Evolutionary conservation across 2,888 invertebrate genomes (phyloP).

Genomic region (Axea sp.): DNA sequence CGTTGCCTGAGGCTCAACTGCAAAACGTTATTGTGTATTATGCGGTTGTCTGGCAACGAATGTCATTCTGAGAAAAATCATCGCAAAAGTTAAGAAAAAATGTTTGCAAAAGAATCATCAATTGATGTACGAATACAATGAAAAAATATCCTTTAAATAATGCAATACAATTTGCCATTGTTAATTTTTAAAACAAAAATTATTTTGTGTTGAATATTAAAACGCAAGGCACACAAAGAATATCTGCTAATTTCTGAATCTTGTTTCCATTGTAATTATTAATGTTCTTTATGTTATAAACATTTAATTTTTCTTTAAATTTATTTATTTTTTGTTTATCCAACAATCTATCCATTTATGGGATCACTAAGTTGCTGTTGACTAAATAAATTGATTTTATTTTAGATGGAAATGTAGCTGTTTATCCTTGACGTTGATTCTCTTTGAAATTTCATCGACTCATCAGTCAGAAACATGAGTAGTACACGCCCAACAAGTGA

Average conservation of each 20-base stretch:
- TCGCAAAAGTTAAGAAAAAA: constrained; percentile 1
- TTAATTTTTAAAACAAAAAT: too few relatives aligned
- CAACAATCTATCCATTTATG: constrained; percentile 10
- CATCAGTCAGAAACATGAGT: constrained; percentile 51
- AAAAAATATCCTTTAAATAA: too few relatives aligned
- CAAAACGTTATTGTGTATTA: constrained; percentile 25
- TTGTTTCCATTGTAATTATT: too few relatives aligned
- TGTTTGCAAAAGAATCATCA: too few relatives aligned
- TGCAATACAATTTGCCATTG: too few relatives aligned
- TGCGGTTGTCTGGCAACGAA: constrained; percentile 19
- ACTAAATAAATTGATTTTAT: constrained; percentile 32
- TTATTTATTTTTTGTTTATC: constrained; percentile 1
- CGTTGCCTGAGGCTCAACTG: constrained; percentile 25
- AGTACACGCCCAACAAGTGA: constrained; percentile 48
- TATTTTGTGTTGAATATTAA: too few relatives aligned
- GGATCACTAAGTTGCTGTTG: constrained; percentile 2
- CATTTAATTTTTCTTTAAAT: too few relatives aligned
- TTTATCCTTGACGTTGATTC: constrained; percentile 44
- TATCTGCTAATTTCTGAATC: too few relatives aligned
- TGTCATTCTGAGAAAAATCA: constrained; percentile 40
- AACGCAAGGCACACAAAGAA: too few relatives aligned
- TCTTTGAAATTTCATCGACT: constrained; percentile 51
- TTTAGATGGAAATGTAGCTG: constrained; percentile 17
- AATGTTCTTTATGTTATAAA: too few relatives aligned
- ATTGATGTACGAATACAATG: too few relatives aligned